Evolutionary conservation across 2,888 invertebrate genomes (phyloP), one percentile per base, ranked within the genome.

Genomic region (Melinopterus prodromus): DNA sequence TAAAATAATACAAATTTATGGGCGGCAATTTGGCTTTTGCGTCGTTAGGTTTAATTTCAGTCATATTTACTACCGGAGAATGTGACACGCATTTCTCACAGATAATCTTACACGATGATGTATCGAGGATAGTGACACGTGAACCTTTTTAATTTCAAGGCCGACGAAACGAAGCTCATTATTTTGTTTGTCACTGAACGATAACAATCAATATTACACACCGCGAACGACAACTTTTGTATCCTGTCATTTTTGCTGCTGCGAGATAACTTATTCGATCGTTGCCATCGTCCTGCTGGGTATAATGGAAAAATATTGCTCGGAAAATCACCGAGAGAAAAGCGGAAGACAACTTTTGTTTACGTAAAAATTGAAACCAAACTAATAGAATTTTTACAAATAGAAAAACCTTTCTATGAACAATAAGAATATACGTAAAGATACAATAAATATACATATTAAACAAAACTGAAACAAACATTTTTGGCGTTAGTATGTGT

Each of bases 131-230:
- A 26, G 71, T 53, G 36, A 70, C 79, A 77, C 69, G 78, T 78
- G 78, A 78, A 35, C 53, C 53, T 69, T 70, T 76, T 79, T 77
- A 76, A 76, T 78, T 36, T 76, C 80, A 78, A 80, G 80, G 78
- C 69, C 80, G 38, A 71, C 69, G 70, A 78, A 80, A 80, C 78
- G 76, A 80, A 80, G 14, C 80, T 80, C 76, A 78, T 80, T 80
- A 80, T 80, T 74, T 69, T 79, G 75, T 79, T 79, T 79, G 70
- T 53, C 38, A 37, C 53, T 53, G 53, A 53, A 53, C 53, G 53
- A 53, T 53, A 53, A 53, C 53, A 53, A 53, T 53, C 53, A 53
- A 53, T 53, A 53, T n/a, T 12, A 53, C 5, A 53, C 53, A 53
- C 53, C 53, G 12, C 53, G 53, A 53, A 53, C 7, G 53, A 12